phyloP scores from a whole-genome alignment of 2,888 invertebrate species.

The Suillia variegata region DNA sequence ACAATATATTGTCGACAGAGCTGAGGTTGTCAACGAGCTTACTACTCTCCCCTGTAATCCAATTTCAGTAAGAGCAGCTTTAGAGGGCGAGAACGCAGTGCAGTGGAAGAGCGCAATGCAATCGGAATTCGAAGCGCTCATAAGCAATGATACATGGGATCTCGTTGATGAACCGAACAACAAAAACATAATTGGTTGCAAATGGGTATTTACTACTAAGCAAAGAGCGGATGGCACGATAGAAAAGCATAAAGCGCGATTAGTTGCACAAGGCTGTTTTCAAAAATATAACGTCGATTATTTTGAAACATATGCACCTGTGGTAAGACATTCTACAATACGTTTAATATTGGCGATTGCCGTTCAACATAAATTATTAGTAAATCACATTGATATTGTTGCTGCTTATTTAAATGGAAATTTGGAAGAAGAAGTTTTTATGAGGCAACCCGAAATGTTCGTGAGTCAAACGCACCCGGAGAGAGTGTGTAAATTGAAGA shows the following conservation, averaged over 20 bases:
- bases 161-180: slow-evolving; percentile 28
- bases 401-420: too few species aligned
- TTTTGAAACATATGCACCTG: too few species aligned
- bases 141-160: slow-evolving; percentile 37
- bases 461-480: slow-evolving; percentile 10
- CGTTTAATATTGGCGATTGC: too few species aligned
- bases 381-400: too few species aligned
- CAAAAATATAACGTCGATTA: too few species aligned
- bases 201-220: slow-evolving; percentile 30
- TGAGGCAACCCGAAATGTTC: slow-evolving; percentile 27
- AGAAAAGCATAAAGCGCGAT: slow-evolving; percentile 27
- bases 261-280: too few species aligned
- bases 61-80: slow-evolving; percentile 16
- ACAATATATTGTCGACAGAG: slow-evolving; percentile 6
- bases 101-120: slow-evolving; percentile 35
- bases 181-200: slow-evolving; percentile 29
- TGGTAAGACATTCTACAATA: too few species aligned
- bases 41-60: slow-evolving; percentile 19
- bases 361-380: slow-evolving; percentile 14
- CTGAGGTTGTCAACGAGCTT: slow-evolving; percentile 10
- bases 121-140: slow-evolving; percentile 30
- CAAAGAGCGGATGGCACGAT: slow-evolving; percentile 35
- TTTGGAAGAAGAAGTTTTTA: too few species aligned
- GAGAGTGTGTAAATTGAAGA: slow-evolving; percentile 24
- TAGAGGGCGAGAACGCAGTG: slow-evolving; percentile 14